These are phyloP conservation scores for Drosophila ironensis DNA, from an alignment of 1,140 invertebrate genomes.

Conservation along the genomic window DNA sequence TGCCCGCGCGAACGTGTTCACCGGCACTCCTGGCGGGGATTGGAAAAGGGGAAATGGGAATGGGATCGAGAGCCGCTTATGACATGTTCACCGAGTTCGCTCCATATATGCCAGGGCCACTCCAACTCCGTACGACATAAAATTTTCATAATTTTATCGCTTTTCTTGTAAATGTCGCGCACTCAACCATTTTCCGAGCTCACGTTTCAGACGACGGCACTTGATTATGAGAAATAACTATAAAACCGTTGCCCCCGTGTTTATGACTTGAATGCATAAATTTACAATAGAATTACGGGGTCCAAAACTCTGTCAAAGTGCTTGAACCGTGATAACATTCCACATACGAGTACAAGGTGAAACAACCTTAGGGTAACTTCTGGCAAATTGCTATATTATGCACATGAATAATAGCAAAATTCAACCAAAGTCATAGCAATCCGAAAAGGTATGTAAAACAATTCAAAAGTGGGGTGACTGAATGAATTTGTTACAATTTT, in stretches of 20 bases:
- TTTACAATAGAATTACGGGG: slow-evolving; percentile 31
- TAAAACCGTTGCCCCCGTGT: slow-evolving; percentile 51
- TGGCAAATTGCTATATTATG: slow-evolving; percentile 18
- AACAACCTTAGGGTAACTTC: slow-evolving; percentile 7
- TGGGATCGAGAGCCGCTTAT: slow-evolving; percentile 53
- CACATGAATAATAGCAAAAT: slow-evolving; percentile 37
- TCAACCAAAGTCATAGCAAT: slow-evolving; percentile 16
- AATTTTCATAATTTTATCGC: slow-evolving; percentile 78
- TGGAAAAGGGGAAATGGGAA: neutral
- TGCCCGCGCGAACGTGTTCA: slow-evolving; percentile 55
- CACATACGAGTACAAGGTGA: slow-evolving; percentile 12
- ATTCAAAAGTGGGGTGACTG: slow-evolving; percentile 2
- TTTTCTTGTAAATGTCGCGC: slow-evolving; percentile 70
- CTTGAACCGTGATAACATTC: slow-evolving; percentile 17
- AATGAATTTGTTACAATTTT: slow-evolving; percentile 5
- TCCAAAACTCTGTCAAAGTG: slow-evolving; percentile 1
- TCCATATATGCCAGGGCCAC: slow-evolving; percentile 62
- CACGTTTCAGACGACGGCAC: slow-evolving; percentile 51
- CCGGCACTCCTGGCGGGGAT: slow-evolving; percentile 12
- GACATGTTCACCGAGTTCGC: slow-evolving; percentile 64
- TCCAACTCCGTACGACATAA: slow-evolving; percentile 36
- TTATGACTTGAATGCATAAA: slow-evolving; percentile 79
- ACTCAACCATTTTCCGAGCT: slow-evolving; percentile 31
- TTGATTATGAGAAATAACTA: slow-evolving; percentile 70
- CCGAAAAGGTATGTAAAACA: neutral